Percentiles rank a stretch among this genome's conserved stretches.
Evolutionary conservation across 2,888 invertebrate species (phyloP).

Genomic region (Xestia rhomboidea): DNA sequence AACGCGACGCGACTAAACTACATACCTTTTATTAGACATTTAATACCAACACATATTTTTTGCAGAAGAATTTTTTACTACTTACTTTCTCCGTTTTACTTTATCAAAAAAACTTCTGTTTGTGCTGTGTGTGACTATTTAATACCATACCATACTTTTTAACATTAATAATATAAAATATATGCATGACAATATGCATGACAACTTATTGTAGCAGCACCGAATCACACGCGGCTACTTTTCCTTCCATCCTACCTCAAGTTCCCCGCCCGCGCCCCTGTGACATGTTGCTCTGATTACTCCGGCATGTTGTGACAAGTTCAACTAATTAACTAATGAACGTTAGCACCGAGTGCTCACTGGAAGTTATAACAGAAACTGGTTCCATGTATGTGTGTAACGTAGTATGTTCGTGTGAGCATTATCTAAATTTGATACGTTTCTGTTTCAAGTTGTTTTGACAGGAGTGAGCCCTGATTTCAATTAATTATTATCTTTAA

Average conservation of each 20-base stretch:
- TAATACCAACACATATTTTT: no score
- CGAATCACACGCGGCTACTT: neutral
- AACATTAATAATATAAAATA: no score
- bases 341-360: conserved; percentile 26
- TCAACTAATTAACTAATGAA: conserved; percentile 31
- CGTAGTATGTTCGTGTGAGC: conserved; percentile 20
- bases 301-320: conserved; percentile 42
- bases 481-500: neutral
- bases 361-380: neutral
- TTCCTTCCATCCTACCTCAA: neutral
- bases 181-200: neutral
- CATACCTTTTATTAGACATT: no score
- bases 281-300: neutral
- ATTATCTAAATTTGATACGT: neutral
- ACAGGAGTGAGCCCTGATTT: neutral
- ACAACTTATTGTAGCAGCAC: neutral
- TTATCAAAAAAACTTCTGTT: no score
- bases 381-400: conserved; percentile 16
- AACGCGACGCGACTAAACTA: no score
- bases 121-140: no score
- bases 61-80: no score
- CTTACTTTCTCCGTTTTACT: no score
- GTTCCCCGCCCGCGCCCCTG: conserved; percentile 5
- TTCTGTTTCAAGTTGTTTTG: neutral
- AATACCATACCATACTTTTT: no score